Base-by-base conservation (phyloP, 1,140 invertebrate species). In the Meteorus sp. region DNA sequence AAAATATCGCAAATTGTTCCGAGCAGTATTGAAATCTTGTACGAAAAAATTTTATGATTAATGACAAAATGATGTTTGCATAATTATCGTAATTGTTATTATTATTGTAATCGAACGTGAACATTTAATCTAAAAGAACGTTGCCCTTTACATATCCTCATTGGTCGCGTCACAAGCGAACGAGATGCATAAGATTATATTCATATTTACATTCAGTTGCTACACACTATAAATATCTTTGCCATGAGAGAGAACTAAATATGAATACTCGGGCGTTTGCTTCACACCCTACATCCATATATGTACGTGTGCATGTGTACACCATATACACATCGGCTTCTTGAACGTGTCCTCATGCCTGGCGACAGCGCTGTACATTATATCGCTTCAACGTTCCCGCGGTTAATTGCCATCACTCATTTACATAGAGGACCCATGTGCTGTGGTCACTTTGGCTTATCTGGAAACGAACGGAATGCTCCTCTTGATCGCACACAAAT, bases 51-150 rank as follows among this genome's bases (percentile, higher is more conserved):
- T n/a, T 20, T 58, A 58, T 58, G 56, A 58, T 58, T 51, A 37
- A 58, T 47, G 56, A 35, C 47, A 35, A 41, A 45, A 31, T 51
- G 45, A 29, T 29, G 33, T 45, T 37, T 25, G 23, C 35, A 27
- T 58, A 58, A 58, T 58, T 50, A 58, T 58, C 43, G 45, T 55
- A 55, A 56, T 56, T 25, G 47, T 56, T 44, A 56, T 58, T 58
- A 58, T 58, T 58, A 58, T 22, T 13, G 56, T 58, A 58, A 58
- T 58, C 56, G 48, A 17, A 50, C 45, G 47, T 23, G 47, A 33
- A 51, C 47, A 50, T 58, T 58, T 58, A 58, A 58, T 58, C 56
- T 25, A 31, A 25, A 4, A 8, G 1, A 37, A 17, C 15, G 45
- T 53, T 53, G 35, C 23, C 13, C 29, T 27, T 56, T 27, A 45